phyloP scores from a whole-genome alignment of 2,888 invertebrate species.

The Melanostoma scalare region DNA sequence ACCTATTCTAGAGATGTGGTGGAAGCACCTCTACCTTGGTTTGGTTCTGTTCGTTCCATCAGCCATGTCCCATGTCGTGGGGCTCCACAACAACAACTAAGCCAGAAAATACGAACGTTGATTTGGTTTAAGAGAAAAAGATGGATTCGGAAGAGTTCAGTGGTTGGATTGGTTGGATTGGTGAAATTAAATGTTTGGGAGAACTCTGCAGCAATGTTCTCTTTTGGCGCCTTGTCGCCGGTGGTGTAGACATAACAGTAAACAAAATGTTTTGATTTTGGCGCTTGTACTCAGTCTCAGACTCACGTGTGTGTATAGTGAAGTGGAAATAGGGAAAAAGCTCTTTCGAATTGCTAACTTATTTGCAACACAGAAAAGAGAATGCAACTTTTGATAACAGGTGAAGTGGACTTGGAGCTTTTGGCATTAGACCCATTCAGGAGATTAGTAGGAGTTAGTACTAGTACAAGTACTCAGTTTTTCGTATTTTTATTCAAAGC shows the following conservation, averaged over 20 bases:
- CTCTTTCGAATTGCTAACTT: not conserved
- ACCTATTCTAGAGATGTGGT: slow-evolving; percentile 30
- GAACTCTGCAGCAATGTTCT: slow-evolving; percentile 22
- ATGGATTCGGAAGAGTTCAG: slow-evolving; percentile 42
- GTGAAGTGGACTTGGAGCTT: slow-evolving; percentile 26
- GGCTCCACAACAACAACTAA: not conserved
- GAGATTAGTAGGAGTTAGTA: not conserved
- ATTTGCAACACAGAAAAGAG: too few relatives aligned
- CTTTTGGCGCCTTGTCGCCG: slow-evolving; percentile 59
- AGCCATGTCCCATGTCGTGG: not conserved
- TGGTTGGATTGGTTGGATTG: slow-evolving; percentile 3
- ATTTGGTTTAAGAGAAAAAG: slow-evolving; percentile 38
- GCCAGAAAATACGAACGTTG: not conserved
- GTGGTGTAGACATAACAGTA: slow-evolving; percentile 67
- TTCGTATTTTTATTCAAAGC: too few relatives aligned
- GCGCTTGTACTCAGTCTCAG: slow-evolving; percentile 17
- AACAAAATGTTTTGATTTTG: slow-evolving; percentile 52
- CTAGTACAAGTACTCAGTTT: too few relatives aligned
- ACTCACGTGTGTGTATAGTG: slow-evolving; percentile 18
- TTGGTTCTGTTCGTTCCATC: not conserved
- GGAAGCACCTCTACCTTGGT: slow-evolving; percentile 41
- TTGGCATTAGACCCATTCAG: not conserved
- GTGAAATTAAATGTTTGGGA: slow-evolving; percentile 39
- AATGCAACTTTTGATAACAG: slow-evolving; percentile 20
- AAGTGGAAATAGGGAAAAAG: not conserved